These are phyloP conservation scores for Salvelinus fontinalis DNA, from an alignment of 2,113 vertebrate species.

Conservation along the genomic window DNA sequence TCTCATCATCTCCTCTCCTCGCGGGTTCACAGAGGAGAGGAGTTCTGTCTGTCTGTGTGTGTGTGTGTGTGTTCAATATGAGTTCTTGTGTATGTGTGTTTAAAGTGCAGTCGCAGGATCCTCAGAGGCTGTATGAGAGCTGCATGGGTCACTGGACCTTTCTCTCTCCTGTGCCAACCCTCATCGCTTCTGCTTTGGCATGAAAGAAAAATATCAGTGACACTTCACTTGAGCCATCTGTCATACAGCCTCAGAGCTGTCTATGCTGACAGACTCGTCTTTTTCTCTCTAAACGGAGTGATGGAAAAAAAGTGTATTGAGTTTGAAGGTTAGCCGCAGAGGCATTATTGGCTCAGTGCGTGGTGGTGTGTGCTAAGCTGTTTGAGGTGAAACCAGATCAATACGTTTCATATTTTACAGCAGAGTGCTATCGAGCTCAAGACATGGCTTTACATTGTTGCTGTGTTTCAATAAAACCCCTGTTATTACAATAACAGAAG, in stretches of 20 bases:
- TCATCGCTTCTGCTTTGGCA: constrained; percentile 8
- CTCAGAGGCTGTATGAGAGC: not conserved
- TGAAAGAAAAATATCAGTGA: constrained; percentile 42
- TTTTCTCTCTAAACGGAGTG: constrained; percentile 47
- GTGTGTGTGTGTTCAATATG: not conserved
- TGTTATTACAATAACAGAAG: constrained; percentile 25
- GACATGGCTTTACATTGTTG: constrained; percentile 35
- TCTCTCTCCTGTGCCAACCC: constrained; percentile 19
- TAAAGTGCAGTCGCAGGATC: not conserved
- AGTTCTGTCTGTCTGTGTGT: not conserved
- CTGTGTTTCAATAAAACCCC: constrained; percentile 20
- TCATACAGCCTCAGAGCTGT: constrained; percentile 27
- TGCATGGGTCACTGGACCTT: not conserved
- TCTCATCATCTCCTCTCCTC: not conserved
- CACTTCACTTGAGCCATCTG: constrained; percentile 46
- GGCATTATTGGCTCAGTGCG: constrained; percentile 59
- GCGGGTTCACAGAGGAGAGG: not conserved
- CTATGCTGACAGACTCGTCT: constrained; percentile 54
- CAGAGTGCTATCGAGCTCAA: constrained; percentile 71
- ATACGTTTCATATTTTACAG: constrained; percentile 76
- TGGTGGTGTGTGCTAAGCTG: constrained; percentile 61
- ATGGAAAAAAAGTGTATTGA: constrained; percentile 64
- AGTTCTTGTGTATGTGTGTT: constrained; percentile 7
- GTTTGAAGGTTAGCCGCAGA: constrained; percentile 66
- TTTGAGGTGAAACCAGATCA: constrained; percentile 69